Evolutionary conservation across 2,113 vertebrate species (phyloP), one percentile per base, ranked within the genome.

Genomic region (Trogon surrucura): DNA sequence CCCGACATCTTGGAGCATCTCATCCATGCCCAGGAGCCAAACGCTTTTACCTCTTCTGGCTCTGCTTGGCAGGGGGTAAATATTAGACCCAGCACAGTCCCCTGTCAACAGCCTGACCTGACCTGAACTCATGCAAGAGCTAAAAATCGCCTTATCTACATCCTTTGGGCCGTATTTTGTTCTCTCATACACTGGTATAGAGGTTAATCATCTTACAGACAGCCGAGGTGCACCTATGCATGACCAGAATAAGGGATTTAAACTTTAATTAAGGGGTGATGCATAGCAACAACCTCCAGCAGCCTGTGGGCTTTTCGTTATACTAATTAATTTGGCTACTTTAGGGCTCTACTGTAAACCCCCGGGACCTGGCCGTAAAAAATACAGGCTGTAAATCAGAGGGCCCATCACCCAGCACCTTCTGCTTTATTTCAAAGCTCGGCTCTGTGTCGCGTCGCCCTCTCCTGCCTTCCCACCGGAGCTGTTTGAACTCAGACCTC

Each of bases 191-290:
- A 0, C 44, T 2, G 8, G 2, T 8, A 2, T 12, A 8, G 61
- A 32, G 32, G 53, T 81, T 72, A 69, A 89, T 85, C 54, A 1
- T 3, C 5, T 54, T 69, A 57, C 56, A 64, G 53, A 47, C 3
- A 1, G 27, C 29, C 0, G 82, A 90, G 53, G 57, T 54, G 78
- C 91, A 69, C 53, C 84, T 65, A 69, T 19, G 57, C 74, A 12
- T 69, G 82, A 44, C 80, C 66, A 71, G 29, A 77, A 72, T 57
- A 13, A 57, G 50, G 45, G 78, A 81, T 82, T 91, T 71, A 57
- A 50, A 73, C 58, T 91, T 91, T 92, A 85, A 96, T 87, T 85
- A 95, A 75, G n/a, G 79, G 20, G 53, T 80, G 77, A 69, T 71
- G 73, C 67, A n/a, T 9, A 73, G 77, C 61, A 67, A 69, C 70